These are phyloP conservation scores for Penaeus indicus DNA, from an alignment of 1,140 invertebrate genomes.

Conservation along the genomic window DNA sequence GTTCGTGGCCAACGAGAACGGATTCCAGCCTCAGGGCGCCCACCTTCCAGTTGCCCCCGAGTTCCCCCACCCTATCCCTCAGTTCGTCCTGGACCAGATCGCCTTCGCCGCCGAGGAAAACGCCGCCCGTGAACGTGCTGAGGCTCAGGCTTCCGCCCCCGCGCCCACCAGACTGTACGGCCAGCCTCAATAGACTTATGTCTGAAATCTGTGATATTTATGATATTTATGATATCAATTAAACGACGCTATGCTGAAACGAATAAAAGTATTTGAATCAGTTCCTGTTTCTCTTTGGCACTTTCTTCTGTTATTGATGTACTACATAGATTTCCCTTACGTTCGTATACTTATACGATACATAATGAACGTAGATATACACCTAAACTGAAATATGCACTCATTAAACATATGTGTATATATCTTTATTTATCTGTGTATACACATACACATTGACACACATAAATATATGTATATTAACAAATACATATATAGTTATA, in stretches of 20 bases:
- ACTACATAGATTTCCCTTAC: too few species aligned
- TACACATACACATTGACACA: neutral
- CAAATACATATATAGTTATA: neutral
- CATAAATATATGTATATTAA: neutral
- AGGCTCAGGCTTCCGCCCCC: conserved; percentile 78
- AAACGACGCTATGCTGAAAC: neutral
- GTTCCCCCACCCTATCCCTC: conserved; percentile 68
- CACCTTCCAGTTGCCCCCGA: too few species aligned
- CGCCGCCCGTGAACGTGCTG: too few species aligned
- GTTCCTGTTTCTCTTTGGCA: too few species aligned
- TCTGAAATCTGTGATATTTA: neutral
- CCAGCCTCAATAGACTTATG: conserved; percentile 73
- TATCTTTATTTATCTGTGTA: neutral
- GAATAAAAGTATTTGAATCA: too few species aligned
- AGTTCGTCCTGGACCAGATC: too few species aligned
- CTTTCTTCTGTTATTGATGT: too few species aligned
- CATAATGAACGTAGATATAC: neutral
- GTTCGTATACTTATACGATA: too few species aligned
- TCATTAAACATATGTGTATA: neutral
- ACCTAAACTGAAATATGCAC: neutral
- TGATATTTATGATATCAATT: too few species aligned
- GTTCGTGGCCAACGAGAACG: too few species aligned
- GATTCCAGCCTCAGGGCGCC: too few species aligned
- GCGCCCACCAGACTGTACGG: conserved; percentile 80
- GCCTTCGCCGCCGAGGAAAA: too few species aligned